Base-by-base conservation (phyloP, 2,888 invertebrate genomes). In the Lomographa bimaculata region DNA sequence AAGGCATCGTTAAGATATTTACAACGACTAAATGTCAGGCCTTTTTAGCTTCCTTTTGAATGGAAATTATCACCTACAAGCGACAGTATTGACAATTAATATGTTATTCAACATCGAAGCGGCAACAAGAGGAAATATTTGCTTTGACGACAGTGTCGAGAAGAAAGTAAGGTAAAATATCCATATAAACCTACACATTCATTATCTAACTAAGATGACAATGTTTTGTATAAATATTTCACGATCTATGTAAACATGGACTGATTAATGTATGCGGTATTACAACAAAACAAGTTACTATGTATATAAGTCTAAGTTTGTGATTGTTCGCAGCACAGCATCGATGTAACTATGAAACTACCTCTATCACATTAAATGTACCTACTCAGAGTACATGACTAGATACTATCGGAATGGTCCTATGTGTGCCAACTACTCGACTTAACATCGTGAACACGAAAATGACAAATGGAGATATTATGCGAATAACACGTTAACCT, bases 171-270 rank as follows among this genome's bases (percentile, higher is more conserved):
- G 54, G 38, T 59, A 62, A 59, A 58, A 43, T 43, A 62, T 70
- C 60, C 64, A 72, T 76, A 79, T 69, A 78, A 78, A 78, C 71
- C 79, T 82, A 82, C 75, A 60, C 70, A 76, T 79, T 81, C 78
- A 80, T 76, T 73, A 74, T 59, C 79, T 82, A 83, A 63, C 79
- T 81, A 85, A 66, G 48, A 67, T 73, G 62, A 72, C 63, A 64
- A 65, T 63, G 54, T 64, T 64, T 61, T 35, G 37, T 49, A 50
- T 43, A 50, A 44, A 50, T 45, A 46, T 40, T 40, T 18, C 17
- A 42, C 7, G 28, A 3, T 36, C 11, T 45, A 46, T 39, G 50
- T 50, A 54, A 4, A 38, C 52, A 64, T 67, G 71, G 71, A 72
- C 64, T 54, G 57, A 61, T 59, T 49, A 55, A 53, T 37, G 54